A percentile compares a stretch with the other conserved stretches of the same genome.
Evolutionary conservation across 2,888 invertebrate species (phyloP).

Genomic region (Thecophora atra): DNA sequence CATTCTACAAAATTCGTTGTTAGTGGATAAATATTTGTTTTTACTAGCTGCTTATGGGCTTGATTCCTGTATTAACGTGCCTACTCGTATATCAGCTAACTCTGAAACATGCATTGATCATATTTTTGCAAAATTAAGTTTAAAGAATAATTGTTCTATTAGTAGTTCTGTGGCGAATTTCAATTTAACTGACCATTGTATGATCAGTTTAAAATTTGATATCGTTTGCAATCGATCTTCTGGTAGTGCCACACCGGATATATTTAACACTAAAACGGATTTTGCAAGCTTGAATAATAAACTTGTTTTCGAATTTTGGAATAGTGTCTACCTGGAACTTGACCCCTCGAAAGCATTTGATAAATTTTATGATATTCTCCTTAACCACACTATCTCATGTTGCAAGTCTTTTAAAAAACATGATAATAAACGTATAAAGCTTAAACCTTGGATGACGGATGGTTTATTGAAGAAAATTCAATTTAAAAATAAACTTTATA

Average conservation of each 20-base stretch:
- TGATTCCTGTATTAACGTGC: slow-evolving; percentile 20
- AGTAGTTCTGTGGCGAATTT: no score
- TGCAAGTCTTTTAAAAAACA: no score
- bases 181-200: no score
- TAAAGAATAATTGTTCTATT: no score
- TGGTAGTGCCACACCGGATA: no score
- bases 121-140: neutral
- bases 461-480: neutral
- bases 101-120: slow-evolving; percentile 22
- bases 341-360: no score
- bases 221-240: no score
- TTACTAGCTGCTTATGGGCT: slow-evolving; percentile 30
- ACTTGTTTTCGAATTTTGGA: neutral
- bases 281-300: neutral
- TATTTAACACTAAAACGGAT: neutral
- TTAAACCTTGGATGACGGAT: neutral
- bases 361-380: no score
- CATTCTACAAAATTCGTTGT: slow-evolving; percentile 14
- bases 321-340: neutral
- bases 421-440: no score
- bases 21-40: slow-evolving; percentile 20
- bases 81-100: slow-evolving; percentile 11
- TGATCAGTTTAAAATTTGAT: no score
- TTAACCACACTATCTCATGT: no score
- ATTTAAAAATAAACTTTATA: slow-evolving; percentile 3